These are phyloP conservation scores for Diplodus sargus DNA, from an alignment of 2,797 vertebrate species.

Conservation along the genomic window DNA sequence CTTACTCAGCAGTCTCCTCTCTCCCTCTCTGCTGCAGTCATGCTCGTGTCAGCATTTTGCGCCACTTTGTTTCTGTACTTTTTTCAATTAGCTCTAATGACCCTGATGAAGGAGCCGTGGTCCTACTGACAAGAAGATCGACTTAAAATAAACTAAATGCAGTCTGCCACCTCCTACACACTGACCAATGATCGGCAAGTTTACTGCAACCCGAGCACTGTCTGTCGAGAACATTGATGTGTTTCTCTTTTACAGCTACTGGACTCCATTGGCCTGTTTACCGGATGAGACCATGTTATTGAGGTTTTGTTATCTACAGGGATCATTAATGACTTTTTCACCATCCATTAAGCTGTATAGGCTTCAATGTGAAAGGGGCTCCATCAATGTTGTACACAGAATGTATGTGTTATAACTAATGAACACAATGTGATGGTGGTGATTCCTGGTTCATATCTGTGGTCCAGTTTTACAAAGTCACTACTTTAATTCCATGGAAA, in stretches of 20 bases:
- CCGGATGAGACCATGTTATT: conserved; percentile 12
- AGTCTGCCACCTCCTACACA: not conserved
- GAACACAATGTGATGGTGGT: not conserved
- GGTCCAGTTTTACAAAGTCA: conserved; percentile 17
- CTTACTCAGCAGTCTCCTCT: not conserved
- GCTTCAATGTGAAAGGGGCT: conserved; percentile 10
- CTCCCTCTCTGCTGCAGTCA: conserved; percentile 20
- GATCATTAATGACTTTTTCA: not conserved
- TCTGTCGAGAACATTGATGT: conserved; percentile 22
- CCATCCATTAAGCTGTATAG: conserved; percentile 16
- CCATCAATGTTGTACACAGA: not conserved
- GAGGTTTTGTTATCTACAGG: not conserved
- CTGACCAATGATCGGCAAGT: conserved; percentile 14
- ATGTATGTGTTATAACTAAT: not conserved
- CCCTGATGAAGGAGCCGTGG: not conserved
- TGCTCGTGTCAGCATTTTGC: conserved; percentile 27
- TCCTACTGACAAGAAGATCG: not conserved
- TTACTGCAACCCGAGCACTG: conserved; percentile 17
- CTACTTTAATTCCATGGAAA: conserved; percentile 12
- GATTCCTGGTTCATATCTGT: conserved; percentile 22
- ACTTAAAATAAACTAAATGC: not conserved
- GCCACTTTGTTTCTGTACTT: not conserved
- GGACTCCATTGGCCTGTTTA: conserved; percentile 20
- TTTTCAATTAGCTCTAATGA: conserved; percentile 17
- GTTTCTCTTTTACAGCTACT: conserved; percentile 38